Percentiles rank a stretch among this genome's conserved stretches.
phyloP scores from a whole-genome alignment of 2,113 vertebrate species.

The Brachionichthys hirsutus region DNA sequence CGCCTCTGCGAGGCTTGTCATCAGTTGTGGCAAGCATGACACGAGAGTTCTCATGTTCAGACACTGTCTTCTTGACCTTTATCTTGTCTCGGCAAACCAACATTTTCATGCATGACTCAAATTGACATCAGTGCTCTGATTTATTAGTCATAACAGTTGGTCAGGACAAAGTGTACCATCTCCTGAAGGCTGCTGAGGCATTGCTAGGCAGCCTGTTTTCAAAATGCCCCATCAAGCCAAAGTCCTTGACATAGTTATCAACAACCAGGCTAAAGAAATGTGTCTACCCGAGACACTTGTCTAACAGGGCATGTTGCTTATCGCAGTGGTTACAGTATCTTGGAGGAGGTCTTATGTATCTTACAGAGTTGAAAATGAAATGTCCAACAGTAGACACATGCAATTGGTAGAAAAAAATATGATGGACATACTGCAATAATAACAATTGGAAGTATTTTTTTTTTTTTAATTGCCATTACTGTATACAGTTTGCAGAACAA shows the following conservation, averaged over 20 bases:
- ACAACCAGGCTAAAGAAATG: constrained; percentile 55
- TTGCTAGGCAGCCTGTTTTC: constrained; percentile 31
- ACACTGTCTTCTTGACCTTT: constrained; percentile 48
- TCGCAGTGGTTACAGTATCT: constrained; percentile 35
- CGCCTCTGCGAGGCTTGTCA: constrained; percentile 44
- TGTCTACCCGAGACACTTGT: constrained; percentile 48
- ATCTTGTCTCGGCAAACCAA: constrained; percentile 49
- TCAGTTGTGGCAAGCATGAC: constrained; percentile 45
- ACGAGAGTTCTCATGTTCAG: constrained; percentile 65
- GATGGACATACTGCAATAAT: too few relatives aligned
- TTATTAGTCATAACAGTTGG: constrained; percentile 37
- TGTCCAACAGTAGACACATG: neutral
- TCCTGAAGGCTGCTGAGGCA: constrained; percentile 29
- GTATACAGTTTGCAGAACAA: too few relatives aligned
- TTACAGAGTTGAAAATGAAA: constrained; percentile 13
- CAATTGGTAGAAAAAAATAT: too few relatives aligned
- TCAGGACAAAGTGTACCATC: constrained; percentile 34
- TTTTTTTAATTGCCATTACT: too few relatives aligned
- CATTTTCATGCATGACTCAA: constrained; percentile 53
- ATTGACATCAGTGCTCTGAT: constrained; percentile 42
- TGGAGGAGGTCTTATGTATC: constrained; percentile 26
- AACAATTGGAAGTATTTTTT: too few relatives aligned
- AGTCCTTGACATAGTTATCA: constrained; percentile 59
- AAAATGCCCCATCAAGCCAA: constrained; percentile 22
- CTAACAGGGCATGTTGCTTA: constrained; percentile 35